phyloP scores from a whole-genome alignment of 2,797 vertebrate species.

The Microchirus variegatus region DNA sequence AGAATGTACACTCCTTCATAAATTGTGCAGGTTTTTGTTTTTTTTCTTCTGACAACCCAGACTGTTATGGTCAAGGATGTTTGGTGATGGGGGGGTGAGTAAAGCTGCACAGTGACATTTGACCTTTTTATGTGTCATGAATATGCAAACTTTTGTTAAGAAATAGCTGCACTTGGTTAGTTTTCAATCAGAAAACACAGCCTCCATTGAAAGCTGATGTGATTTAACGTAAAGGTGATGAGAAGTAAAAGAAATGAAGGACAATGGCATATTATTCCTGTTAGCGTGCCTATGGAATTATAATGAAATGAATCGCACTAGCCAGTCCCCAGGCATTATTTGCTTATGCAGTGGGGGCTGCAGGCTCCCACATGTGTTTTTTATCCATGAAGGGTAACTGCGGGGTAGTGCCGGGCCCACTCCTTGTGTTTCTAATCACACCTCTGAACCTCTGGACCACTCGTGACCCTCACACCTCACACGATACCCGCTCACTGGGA shows the following conservation, averaged over 20 bases:
- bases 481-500: constrained; percentile 48
- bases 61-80: constrained; percentile 65
- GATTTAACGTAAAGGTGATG: constrained; percentile 41
- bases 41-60: constrained; percentile 54
- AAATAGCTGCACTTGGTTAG: constrained; percentile 55
- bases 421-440: constrained; percentile 69
- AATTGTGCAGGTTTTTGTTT: constrained; percentile 44
- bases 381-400: constrained; percentile 67
- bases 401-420: constrained; percentile 44
- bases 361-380: constrained; percentile 72
- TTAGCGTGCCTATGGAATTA: constrained; percentile 60
- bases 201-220: constrained; percentile 27
- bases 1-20: constrained; percentile 61
- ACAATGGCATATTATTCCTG: constrained; percentile 48
- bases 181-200: constrained; percentile 45
- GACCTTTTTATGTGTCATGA: constrained; percentile 47
- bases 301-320: constrained; percentile 63
- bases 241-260: constrained; percentile 49
- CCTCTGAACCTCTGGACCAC: constrained; percentile 60
- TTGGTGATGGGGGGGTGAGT: constrained; percentile 14
- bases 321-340: constrained; percentile 64
- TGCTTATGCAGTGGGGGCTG: constrained; percentile 51
- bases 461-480: constrained; percentile 67
- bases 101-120: constrained; percentile 63
- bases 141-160: constrained; percentile 55